Conservation (phyloP, 2,797 vertebrate genomes). For the Liasis olivaceus region DNA sequence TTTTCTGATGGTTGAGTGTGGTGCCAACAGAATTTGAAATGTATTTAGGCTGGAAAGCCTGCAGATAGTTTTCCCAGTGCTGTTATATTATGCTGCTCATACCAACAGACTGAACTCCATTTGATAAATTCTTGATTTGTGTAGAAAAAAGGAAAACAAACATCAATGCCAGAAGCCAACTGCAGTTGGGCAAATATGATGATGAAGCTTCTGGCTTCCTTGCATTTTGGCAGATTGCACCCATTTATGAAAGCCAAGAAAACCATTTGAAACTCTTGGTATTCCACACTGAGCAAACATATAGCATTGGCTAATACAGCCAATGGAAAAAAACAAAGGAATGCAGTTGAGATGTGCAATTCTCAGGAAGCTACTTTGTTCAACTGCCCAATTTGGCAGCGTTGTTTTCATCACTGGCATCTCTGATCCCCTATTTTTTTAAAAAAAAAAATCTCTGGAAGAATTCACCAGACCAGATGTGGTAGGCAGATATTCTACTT, state of each 20-base stretch:
- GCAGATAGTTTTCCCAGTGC: slow-evolving; percentile 40
- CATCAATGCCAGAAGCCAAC: neutral
- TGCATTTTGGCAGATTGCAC: neutral
- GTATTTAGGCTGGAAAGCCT: slow-evolving; percentile 42
- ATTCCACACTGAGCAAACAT: neutral
- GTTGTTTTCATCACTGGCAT: neutral
- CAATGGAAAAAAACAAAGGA: neutral
- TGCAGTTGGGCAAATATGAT: slow-evolving; percentile 3
- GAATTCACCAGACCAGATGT: neutral
- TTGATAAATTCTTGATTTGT: slow-evolving; percentile 51
- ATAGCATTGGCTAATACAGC: neutral
- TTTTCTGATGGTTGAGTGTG: slow-evolving; percentile 4
- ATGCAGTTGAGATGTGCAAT: neutral
- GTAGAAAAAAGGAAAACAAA: slow-evolving; percentile 36
- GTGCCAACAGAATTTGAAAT: slow-evolving; percentile 33
- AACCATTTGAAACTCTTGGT: slow-evolving; percentile 3
- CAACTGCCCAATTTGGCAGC: neutral
- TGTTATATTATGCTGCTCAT: slow-evolving; percentile 45
- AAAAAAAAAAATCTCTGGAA: neutral
- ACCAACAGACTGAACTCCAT: slow-evolving; percentile 37
- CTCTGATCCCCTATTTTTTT: neutral
- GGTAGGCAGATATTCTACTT: neutral
- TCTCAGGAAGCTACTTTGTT: neutral
- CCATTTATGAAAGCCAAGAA: slow-evolving; percentile 10
- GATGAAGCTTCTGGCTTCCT: slow-evolving; percentile 14